A percentile compares a stretch with the other conserved stretches of the same genome.
Conservation (phyloP, 2,113 vertebrate genomes). For the Oreamnos americanus region DNA sequence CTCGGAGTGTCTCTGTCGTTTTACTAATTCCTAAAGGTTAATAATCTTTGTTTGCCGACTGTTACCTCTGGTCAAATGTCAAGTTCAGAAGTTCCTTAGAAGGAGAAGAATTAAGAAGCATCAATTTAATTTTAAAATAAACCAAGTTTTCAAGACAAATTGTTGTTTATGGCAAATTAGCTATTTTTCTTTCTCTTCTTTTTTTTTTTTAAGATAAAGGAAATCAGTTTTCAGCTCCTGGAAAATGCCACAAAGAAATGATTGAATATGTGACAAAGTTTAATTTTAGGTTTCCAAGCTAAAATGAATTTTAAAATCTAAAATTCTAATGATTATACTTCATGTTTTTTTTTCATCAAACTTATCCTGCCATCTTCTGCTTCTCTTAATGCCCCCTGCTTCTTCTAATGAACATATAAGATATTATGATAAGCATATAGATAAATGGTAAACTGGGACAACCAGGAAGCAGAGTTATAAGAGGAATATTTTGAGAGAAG, state of each 20-base stretch:
- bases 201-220: background rate
- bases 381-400: background rate
- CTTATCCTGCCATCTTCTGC: background rate
- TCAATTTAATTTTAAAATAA: constrained; percentile 12
- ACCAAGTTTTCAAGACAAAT: constrained; percentile 14
- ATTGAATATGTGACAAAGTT: background rate
- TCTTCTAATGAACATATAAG: background rate
- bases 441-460: background rate
- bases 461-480: background rate
- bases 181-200: background rate
- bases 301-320: background rate
- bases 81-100: constrained; percentile 14
- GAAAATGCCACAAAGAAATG: background rate
- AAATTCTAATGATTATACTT: background rate
- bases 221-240: background rate
- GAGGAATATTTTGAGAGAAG: background rate
- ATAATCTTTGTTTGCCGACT: background rate
- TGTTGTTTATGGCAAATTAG: background rate
- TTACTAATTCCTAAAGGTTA: background rate
- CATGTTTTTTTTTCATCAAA: background rate
- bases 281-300: background rate
- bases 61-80: background rate
- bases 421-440: background rate
- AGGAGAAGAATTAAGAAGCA: background rate
- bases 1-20: background rate